Base-by-base conservation (phyloP, 2,113 vertebrate genomes). In the Cercocebus atys region DNA sequence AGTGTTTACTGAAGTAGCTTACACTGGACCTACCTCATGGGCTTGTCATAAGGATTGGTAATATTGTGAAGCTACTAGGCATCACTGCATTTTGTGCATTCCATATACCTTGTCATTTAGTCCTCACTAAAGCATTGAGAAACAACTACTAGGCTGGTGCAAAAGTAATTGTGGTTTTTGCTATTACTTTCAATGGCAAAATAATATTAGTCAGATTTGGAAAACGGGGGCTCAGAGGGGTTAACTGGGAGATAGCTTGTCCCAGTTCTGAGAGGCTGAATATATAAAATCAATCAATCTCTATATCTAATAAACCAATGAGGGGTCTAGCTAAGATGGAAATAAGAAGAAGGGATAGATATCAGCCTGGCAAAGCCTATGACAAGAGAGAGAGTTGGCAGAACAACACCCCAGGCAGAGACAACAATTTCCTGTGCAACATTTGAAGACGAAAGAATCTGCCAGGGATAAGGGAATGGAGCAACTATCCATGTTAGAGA, bases 11-110 rank as follows among this genome's bases (percentile, higher is more conserved):
- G 73, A 93, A 35, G 70, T 59, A 38, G 50, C 40, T 18, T 52
- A n/a, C 35, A 16, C 4, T 0, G 2, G 40, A 12, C 6, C 23
- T n/a, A 32, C 64, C 6, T 90, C 35, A 1, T 1, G 16, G 6
- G 22, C n/a, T 52, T 50, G n/a, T 73, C 38, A 5, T 47, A 88
- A 76, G n/a, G 38, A 68, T 5, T 22, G 30, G 22, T 47, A n/a
- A 64, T 22, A 9, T 2, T 23, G 47, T 59, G n/a, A 94, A 64
- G 13, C 7, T 47, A 35, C 25, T n/a, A 61, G 45, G 52, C 2
- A 20, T 20, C 17, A 20, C 30, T 17, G 3, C 40, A 14, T 13
- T 68, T 0, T 35, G 16, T 40, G 23, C 12, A 5, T 79, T 40
- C 43, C 20, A 4, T 14, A 10, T 52, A 59, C 10, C n/a, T 5